Conservation (phyloP, 1,140 invertebrate species). For the Sesamia nonagrioides region DNA sequence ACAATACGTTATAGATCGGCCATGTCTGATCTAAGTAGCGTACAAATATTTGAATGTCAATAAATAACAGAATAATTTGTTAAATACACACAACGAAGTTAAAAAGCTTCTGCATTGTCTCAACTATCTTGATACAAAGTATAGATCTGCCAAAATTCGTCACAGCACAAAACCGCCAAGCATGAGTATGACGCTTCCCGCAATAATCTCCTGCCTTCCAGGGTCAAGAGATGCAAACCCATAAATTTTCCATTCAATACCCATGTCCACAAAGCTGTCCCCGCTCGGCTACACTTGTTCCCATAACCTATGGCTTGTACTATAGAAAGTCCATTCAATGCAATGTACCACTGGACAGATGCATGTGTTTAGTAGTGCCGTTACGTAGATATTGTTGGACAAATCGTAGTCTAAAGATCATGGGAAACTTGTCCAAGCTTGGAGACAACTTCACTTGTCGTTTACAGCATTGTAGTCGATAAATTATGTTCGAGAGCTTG, state of each 20-base stretch:
- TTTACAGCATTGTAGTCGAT: conserved; percentile 17
- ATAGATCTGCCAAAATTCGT: background rate
- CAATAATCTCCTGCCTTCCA: conserved; percentile 27
- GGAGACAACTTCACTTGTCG: conserved; percentile 41
- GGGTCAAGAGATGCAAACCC: conserved; percentile 40
- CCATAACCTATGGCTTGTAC: conserved; percentile 53
- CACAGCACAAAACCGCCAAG: background rate
- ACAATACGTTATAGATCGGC: no score
- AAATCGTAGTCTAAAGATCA: conserved; percentile 42
- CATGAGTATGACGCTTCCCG: background rate
- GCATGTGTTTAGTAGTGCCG: conserved; percentile 45
- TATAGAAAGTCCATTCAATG: conserved; percentile 50
- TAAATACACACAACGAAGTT: no score
- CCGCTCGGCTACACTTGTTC: conserved; percentile 49
- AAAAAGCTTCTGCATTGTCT: no score
- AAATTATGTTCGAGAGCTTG: conserved; percentile 27
- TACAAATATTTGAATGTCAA: no score
- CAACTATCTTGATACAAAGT: no score
- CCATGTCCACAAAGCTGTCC: conserved; percentile 47
- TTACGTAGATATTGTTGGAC: conserved; percentile 46
- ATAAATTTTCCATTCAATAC: conserved; percentile 51
- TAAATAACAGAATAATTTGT: no score
- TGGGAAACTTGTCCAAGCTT: conserved; percentile 7
- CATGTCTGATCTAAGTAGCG: no score
- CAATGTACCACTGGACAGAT: conserved; percentile 46